Percentiles rank a stretch among this genome's conserved stretches.
Evolutionary conservation across 2,888 invertebrate genomes (phyloP).

Genomic region (Leuctra nigra): DNA sequence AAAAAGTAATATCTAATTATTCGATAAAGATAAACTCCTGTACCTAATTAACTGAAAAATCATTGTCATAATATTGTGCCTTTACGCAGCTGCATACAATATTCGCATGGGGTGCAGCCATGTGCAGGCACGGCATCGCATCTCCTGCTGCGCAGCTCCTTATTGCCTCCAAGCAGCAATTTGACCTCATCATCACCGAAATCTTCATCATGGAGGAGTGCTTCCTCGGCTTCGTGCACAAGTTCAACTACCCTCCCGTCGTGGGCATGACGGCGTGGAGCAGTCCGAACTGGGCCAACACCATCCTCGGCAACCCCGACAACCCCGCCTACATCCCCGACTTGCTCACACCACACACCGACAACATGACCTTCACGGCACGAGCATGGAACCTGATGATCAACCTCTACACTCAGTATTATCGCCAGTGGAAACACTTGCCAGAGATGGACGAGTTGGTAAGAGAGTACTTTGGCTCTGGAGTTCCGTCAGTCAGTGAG

Average conservation of each 20-base stretch:
- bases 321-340: slow-evolving; percentile 22
- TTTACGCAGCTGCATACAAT: background rate
- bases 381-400: slow-evolving; percentile 22
- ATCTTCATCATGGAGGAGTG: slow-evolving; percentile 19
- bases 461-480: slow-evolving; percentile 29
- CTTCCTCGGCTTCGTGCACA: slow-evolving; percentile 18
- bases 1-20: no score
- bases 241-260: slow-evolving; percentile 23
- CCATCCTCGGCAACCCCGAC: slow-evolving; percentile 22
- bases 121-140: slow-evolving; percentile 15
- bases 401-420: background rate
- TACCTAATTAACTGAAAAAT: background rate
- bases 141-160: slow-evolving; percentile 12
- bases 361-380: slow-evolving; percentile 26
- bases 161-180: background rate
- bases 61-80: background rate
- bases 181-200: slow-evolving; percentile 25
- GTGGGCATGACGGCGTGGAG: slow-evolving; percentile 25
- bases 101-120: background rate
- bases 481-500: slow-evolving; percentile 36
- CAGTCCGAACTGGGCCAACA: slow-evolving; percentile 20
- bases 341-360: slow-evolving; percentile 13
- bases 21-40: no score
- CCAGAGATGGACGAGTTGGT: slow-evolving; percentile 20
- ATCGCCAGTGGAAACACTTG: background rate